Conservation (phyloP, 2,888 invertebrate genomes). For the Mycalesis mineus region DNA sequence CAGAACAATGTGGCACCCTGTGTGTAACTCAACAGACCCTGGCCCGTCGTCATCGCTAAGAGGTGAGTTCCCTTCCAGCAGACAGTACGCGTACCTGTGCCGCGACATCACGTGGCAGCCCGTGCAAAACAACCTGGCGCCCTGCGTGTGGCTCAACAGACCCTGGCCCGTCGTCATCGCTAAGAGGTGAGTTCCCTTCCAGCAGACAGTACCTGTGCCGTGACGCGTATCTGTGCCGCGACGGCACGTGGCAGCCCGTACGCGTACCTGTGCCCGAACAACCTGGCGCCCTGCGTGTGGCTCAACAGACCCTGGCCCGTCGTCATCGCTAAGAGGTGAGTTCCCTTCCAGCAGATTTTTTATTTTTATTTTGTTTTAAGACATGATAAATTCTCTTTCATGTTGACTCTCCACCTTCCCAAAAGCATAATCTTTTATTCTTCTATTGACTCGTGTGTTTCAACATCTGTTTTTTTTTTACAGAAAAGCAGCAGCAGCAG, state of each 20-base stretch:
- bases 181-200: constrained; percentile 72
- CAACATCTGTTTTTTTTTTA: not conserved
- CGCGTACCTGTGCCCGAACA: too few relatives aligned
- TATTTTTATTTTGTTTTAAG: too few relatives aligned
- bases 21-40: constrained; percentile 87
- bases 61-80: constrained; percentile 62
- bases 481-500: constrained; percentile 60
- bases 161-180: constrained; percentile 88
- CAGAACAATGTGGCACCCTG: constrained; percentile 77
- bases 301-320: constrained; percentile 88
- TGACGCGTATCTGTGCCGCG: constrained; percentile 86
- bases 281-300: constrained; percentile 85
- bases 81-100: constrained; percentile 87
- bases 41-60: constrained; percentile 85
- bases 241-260: constrained; percentile 82
- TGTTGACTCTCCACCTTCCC: too few relatives aligned
- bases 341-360: too few relatives aligned
- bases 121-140: constrained; percentile 69
- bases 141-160: constrained; percentile 87
- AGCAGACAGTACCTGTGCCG: too few relatives aligned
- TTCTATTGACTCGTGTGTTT: not conserved
- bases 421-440: too few relatives aligned
- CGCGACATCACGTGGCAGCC: constrained; percentile 84
- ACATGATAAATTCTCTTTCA: too few relatives aligned
- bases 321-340: constrained; percentile 81